Evolutionary conservation across 2,888 invertebrate species (phyloP).

Genomic region (Oeneis ivallda): DNA sequence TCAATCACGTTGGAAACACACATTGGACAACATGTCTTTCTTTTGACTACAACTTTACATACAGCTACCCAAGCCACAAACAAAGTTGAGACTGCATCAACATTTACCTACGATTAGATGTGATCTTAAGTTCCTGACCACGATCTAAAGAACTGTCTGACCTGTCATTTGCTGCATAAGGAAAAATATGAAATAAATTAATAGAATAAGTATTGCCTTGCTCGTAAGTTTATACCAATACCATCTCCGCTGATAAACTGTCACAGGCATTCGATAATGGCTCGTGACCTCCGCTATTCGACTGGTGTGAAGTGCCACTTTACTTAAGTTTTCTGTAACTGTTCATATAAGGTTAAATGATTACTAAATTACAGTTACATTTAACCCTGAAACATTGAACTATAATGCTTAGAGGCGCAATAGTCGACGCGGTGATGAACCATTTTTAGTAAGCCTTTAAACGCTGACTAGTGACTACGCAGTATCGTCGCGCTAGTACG

Average conservation of each 20-base stretch:
- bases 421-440: no score
- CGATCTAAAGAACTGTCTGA: neutral
- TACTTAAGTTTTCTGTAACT: neutral
- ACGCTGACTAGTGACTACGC: no score
- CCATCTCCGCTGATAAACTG: neutral
- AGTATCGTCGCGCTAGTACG: no score
- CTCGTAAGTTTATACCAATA: neutral
- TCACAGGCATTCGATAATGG: constrained; percentile 11
- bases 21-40: no score
- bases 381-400: constrained; percentile 15
- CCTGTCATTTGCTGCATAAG: neutral
- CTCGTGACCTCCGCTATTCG: constrained; percentile 2
- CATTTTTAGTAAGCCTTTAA: no score
- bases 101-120: neutral
- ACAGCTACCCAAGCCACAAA: no score
- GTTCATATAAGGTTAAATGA: constrained; percentile 10
- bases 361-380: constrained; percentile 1
- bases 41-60: no score
- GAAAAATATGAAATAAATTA: constrained; percentile 1
- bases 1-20: no score
- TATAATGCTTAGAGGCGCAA: no score
- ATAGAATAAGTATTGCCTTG: neutral
- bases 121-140: neutral
- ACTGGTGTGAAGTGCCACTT: constrained; percentile 14
- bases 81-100: no score